Evolutionary conservation across 2,797 vertebrate species (phyloP).

Genomic region (Acrocephalus scirpaceus): DNA sequence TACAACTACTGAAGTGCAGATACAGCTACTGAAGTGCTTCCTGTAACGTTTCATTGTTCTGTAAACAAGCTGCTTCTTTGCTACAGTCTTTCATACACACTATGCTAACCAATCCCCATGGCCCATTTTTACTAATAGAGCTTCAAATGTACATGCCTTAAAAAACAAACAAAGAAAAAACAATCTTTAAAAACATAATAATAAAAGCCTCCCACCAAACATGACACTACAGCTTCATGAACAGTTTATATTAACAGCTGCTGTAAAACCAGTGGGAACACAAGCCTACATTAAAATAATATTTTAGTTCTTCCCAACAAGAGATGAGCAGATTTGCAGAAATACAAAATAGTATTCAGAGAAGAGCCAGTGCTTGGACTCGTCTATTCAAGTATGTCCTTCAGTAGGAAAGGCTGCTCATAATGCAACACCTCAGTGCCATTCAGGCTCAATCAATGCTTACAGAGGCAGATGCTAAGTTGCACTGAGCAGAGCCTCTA

Average conservation of each 20-base stretch:
- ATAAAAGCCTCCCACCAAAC: background rate
- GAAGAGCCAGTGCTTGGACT: background rate
- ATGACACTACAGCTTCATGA: background rate
- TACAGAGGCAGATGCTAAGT: background rate
- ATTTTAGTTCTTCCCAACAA: background rate
- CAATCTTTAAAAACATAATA: background rate
- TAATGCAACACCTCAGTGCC: background rate
- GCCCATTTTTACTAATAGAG: background rate
- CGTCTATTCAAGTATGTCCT: background rate
- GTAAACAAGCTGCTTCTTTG: background rate
- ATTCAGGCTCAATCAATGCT: background rate
- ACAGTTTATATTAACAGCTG: slow-evolving; percentile 23
- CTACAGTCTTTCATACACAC: background rate
- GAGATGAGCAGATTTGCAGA: background rate
- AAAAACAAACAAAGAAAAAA: background rate
- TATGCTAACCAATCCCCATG: background rate
- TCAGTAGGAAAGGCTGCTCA: background rate
- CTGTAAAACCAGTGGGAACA: slow-evolving; percentile 24
- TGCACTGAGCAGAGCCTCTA: background rate
- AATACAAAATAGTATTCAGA: background rate
- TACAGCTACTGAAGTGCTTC: background rate
- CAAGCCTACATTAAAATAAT: background rate
- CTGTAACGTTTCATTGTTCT: background rate
- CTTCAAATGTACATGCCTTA: slow-evolving; percentile 13
- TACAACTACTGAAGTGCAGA: background rate